Evolutionary conservation across 2,797 vertebrate species (phyloP), one percentile per base, ranked within the genome.

Genomic region (Phoebastria nigripes): DNA sequence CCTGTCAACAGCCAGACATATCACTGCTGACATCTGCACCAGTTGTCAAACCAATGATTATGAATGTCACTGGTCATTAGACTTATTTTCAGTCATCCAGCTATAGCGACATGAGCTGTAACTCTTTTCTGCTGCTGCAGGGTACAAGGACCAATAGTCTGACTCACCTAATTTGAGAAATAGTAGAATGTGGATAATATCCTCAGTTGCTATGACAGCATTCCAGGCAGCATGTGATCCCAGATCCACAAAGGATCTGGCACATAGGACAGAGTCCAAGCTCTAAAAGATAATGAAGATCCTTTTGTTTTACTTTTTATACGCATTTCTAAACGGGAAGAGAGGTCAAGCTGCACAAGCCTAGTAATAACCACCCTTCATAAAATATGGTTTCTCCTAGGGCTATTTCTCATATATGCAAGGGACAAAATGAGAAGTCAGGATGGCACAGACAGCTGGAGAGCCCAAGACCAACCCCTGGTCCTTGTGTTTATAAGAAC

Each of bases 21-120:
- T 94, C 96, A 87, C 56, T 82, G 83, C 92, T 87, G 94, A 93
- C 90, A 96, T 95, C 90, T 93, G 90, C 76, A 92, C 67, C 78
- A 73, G 24, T 44, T 96, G 95, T 95, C 95, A 96, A 85, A 91
- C 26, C 5, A 0, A 78, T 80, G 83, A 89, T 83, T 95, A 85
- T 74, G 88, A 94, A 87, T 94, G 96, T 95, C 96, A 95, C 70
- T 72, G 80, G 55, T 44, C 91, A 82, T 96, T 93, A 94, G 56
- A 63, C 71, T 93, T 69, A 79, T 82, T 95, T 95, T 94, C 93
- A 95, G 74, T 92, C 93, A 94, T 74, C 72, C 71, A 82, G 56
- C 74, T 93, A 28, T 9, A 78, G 74, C 22, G 25, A 78, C 89
- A 74, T 3, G 24, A 81, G 58, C 72, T 67, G 76, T 37, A 95